Evolutionary conservation across 2,797 vertebrate species (phyloP).

Genomic region (Mus minutoides): DNA sequence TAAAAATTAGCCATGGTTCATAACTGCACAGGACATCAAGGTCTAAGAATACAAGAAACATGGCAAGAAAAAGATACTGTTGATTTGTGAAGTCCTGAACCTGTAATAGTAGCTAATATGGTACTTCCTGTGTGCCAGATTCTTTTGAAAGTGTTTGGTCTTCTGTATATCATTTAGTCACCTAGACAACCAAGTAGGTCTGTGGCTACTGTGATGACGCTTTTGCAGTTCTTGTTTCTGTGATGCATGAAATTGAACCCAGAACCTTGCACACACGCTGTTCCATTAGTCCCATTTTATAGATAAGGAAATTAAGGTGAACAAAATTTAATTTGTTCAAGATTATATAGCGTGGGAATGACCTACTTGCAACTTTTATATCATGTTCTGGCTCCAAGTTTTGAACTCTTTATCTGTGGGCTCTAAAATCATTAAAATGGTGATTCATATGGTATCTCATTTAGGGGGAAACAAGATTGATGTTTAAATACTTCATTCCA

Average conservation of each 20-base stretch:
- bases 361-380: constrained; percentile 32
- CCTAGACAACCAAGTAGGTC: not conserved
- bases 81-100: constrained; percentile 21
- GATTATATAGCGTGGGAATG: constrained; percentile 23
- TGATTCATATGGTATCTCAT: constrained; percentile 45
- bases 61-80: not conserved
- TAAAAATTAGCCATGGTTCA: constrained; percentile 30
- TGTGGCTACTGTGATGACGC: not conserved
- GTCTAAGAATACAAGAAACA: not conserved
- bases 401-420: constrained; percentile 12
- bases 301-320: constrained; percentile 43
- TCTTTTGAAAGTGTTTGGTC: constrained; percentile 14
- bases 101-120: not conserved
- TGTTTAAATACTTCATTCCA: constrained; percentile 44
- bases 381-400: constrained; percentile 47
- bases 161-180: constrained; percentile 1
- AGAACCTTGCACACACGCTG: not conserved
- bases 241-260: not conserved
- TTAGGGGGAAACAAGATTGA: not conserved
- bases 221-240: not conserved
- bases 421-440: constrained; percentile 56
- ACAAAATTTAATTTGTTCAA: constrained; percentile 23
- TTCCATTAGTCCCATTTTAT: constrained; percentile 48
- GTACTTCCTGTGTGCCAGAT: not conserved
- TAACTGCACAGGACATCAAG: not conserved